These are phyloP conservation scores for Lissocephala sabroskyi DNA, from an alignment of 2,888 invertebrate genomes.

Conservation along the genomic window DNA sequence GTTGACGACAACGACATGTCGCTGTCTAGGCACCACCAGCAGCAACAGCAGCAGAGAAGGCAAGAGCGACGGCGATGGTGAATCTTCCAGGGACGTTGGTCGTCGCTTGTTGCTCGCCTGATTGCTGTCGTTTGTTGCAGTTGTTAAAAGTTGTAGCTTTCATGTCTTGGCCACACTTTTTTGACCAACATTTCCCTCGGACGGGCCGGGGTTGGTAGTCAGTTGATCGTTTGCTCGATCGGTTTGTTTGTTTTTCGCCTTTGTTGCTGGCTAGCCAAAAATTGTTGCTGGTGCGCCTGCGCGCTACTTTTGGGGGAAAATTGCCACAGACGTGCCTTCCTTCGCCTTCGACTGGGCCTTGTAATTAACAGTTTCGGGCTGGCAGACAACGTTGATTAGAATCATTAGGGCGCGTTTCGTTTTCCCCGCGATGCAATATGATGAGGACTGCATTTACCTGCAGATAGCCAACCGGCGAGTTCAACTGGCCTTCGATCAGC, in stretches of 20 bases:
- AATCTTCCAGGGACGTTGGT: constrained; percentile 29
- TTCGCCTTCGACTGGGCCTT: no score
- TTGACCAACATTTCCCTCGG: constrained; percentile 61
- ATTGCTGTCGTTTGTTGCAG: constrained; percentile 62
- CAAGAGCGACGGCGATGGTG: constrained; percentile 29
- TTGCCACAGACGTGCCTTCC: constrained; percentile 56
- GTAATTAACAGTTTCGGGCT: constrained; percentile 58
- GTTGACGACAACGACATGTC: constrained; percentile 66
- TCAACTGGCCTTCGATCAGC: no score
- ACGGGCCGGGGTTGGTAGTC: constrained; percentile 14
- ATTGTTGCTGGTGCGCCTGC: constrained; percentile 19
- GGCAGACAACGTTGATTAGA: constrained; percentile 52
- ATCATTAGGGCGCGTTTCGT: constrained; percentile 55
- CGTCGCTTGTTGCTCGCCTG: constrained; percentile 28
- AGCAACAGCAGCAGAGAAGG: constrained; percentile 25
- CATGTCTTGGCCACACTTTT: constrained; percentile 67
- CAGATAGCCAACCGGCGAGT: no score
- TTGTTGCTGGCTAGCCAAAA: constrained; percentile 6
- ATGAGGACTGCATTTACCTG: constrained; percentile 4
- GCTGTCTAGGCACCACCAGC: constrained; percentile 12
- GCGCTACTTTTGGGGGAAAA: constrained; percentile 46
- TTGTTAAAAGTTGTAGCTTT: constrained; percentile 66
- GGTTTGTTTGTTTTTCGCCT: constrained; percentile 13
- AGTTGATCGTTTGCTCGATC: constrained; percentile 24
- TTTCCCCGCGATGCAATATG: constrained; percentile 20